phyloP scores from a whole-genome alignment of 2,888 invertebrate species.

The Synanthedon andrenaeformis region DNA sequence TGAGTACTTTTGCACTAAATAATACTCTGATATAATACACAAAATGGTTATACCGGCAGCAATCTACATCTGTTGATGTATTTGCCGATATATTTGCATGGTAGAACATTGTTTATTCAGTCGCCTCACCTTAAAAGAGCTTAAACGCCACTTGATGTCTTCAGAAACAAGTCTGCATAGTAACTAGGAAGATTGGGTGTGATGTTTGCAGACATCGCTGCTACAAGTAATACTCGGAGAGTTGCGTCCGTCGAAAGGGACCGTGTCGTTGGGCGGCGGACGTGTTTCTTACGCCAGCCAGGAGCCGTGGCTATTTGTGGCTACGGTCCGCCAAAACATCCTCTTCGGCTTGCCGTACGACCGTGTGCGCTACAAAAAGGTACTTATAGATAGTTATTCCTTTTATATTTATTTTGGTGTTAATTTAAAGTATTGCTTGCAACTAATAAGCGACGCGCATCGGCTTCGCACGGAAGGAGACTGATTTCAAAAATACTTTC shows the following conservation, averaged over 20 bases:
- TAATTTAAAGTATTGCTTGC: background rate
- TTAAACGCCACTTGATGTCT: no score
- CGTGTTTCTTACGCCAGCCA: slow-evolving; percentile 80
- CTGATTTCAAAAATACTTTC: no score
- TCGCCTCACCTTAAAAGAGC: no score
- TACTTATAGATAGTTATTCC: slow-evolving; percentile 7
- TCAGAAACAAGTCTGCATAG: no score
- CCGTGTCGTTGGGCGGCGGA: slow-evolving; percentile 70
- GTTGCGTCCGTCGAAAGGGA: slow-evolving; percentile 72
- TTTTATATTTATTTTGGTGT: background rate
- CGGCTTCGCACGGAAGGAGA: no score
- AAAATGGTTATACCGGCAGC: no score
- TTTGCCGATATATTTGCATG: no score
- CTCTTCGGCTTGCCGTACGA: slow-evolving; percentile 78
- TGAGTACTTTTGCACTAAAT: slow-evolving; percentile 13
- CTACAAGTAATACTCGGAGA: slow-evolving; percentile 80
- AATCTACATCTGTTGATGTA: no score
- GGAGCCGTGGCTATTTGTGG: slow-evolving; percentile 83
- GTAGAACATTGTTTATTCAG: no score
- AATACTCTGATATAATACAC: no score
- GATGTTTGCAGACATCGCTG: slow-evolving; percentile 38
- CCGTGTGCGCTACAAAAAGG: slow-evolving; percentile 60
- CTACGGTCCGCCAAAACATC: slow-evolving; percentile 81
- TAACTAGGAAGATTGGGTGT: no score
- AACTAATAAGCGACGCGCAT: no score